Conservation (phyloP, 2,888 invertebrate species). For the Mesodorylaimus sp. region DNA sequence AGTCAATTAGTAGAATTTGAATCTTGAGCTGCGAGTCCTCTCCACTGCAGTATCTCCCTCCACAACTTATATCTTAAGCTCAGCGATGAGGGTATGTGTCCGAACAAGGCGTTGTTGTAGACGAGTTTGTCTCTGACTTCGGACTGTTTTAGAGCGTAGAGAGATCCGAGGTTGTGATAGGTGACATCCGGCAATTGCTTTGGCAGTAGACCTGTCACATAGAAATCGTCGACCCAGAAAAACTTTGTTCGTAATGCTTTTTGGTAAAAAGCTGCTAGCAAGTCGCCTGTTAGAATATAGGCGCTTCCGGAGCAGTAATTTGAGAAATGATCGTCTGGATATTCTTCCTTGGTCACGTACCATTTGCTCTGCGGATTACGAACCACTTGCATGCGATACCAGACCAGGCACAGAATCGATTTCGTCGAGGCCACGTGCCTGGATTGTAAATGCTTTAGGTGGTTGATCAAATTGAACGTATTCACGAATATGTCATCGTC, state of each 20-base stretch:
- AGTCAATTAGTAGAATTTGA: background rate
- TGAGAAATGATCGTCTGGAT: conserved; percentile 27
- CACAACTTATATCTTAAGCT: conserved; percentile 7
- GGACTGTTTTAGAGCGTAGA: conserved; percentile 8
- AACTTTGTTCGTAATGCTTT: conserved; percentile 14
- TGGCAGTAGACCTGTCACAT: conserved; percentile 9
- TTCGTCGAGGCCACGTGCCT: background rate
- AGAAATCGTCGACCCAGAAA: conserved; percentile 12
- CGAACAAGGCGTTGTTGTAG: conserved; percentile 10
- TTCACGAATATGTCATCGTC: conserved; percentile 13
- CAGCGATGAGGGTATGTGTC: conserved; percentile 10
- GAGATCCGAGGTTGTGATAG: conserved; percentile 4
- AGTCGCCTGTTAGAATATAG: conserved; percentile 29
- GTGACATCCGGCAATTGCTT: background rate
- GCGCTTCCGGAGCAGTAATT: conserved; percentile 34
- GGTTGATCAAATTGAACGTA: conserved; percentile 9
- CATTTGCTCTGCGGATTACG: conserved; percentile 30
- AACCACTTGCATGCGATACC: conserved; percentile 23
- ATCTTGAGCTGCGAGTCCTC: background rate
- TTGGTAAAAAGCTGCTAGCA: conserved; percentile 23
- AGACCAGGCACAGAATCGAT: background rate
- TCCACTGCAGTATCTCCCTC: conserved; percentile 5
- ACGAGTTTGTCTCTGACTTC: conserved; percentile 7
- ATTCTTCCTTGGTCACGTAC: conserved; percentile 31
- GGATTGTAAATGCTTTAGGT: conserved; percentile 2